Evolutionary conservation across 2,888 invertebrate genomes (phyloP).

Genomic region (Plutella xylostella): DNA sequence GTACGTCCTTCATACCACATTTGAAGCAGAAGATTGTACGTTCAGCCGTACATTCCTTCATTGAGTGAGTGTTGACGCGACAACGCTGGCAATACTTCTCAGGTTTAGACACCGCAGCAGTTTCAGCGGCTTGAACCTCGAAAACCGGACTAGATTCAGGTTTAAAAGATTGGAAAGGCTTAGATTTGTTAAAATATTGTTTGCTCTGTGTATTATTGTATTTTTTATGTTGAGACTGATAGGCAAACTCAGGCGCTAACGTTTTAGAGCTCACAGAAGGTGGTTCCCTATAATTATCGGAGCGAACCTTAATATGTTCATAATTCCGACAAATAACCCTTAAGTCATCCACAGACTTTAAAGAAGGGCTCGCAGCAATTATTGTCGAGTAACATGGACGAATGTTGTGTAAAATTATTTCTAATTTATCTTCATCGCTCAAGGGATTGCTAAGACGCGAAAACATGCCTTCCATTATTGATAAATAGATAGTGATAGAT

Average conservation of each 20-base stretch:
- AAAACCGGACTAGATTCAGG: not conserved
- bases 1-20: not conserved
- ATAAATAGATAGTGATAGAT: not conserved
- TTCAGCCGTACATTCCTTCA: not conserved
- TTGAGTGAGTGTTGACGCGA: not conserved
- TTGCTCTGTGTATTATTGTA: not conserved
- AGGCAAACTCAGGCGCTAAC: too few species aligned
- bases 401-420: not conserved
- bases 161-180: not conserved
- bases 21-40: not conserved
- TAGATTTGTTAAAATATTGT: not conserved
- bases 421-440: not conserved
- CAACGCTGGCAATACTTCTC: not conserved
- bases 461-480: not conserved
- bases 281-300: not conserved
- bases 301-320: not conserved
- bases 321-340: not conserved
- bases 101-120: not conserved
- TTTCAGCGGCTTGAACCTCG: not conserved
- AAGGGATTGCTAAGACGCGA: not conserved
- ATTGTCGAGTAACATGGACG: not conserved
- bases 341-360: not conserved
- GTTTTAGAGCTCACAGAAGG: not conserved
- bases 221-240: too few species aligned
- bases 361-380: not conserved